Base-by-base conservation (phyloP, 2,888 invertebrate species). In the Scaptomyza parva region DNA sequence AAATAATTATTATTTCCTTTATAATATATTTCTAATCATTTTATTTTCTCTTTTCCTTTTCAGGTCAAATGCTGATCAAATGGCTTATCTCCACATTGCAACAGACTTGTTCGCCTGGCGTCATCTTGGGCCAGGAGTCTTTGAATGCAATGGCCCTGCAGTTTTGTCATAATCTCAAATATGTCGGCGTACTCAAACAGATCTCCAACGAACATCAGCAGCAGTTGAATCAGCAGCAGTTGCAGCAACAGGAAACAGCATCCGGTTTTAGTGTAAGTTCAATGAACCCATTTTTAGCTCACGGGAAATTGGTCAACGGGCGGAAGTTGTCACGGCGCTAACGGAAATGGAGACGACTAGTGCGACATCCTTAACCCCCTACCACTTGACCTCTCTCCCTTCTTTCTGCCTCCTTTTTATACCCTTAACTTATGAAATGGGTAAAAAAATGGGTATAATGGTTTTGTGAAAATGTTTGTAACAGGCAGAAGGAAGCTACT, bases 61-160 rank as follows among this genome's bases (percentile, higher is more conserved):
- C 86, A 98, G 98, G 98, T 91, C 96, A 97, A 92, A 97, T 97
- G 96, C 93, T 98, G 88, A 93, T 97, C 83, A 97, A 97, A 92
- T 97, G 97, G 97, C 94, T 97, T 86, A 93, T 96, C 76, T 96
- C 96, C 51, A 95, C 96, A 52, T 75, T 91, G 64, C 90, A 96
- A 62, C 90, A 96, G 95, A 64, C 64, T 65, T 68, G 65, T 54
- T 35, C 20, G 52, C 64, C 66, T 18, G 92, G 93, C 12, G n/a
- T 9, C 9, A 9, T 7, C 70, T 91, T 94, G 78, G 92, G 93
- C 72, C 95, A 95, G 89, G 97, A 97, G 14, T 58, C 69, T 89
- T 92, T 97, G 77, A 95, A 94, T 90, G 93, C 94, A 84, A 92
- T 98, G 84, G 95, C 95, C 6, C 93, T 95, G 63, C 97, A 97